phyloP scores from a whole-genome alignment of 2,888 invertebrate genomes.

The Andrena praecox region DNA sequence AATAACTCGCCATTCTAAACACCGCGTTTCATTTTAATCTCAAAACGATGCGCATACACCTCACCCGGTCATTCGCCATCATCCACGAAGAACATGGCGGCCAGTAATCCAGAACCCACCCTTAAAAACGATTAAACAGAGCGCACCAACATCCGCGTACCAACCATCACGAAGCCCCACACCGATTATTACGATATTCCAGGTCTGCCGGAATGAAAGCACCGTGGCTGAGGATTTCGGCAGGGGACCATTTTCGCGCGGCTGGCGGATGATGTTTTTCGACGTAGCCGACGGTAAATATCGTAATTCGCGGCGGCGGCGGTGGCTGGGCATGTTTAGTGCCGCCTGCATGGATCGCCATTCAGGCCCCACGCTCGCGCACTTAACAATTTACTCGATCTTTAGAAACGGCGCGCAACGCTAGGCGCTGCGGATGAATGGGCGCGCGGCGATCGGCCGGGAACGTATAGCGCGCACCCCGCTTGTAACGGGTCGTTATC shows the following conservation, averaged over 20 bases:
- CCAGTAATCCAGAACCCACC: background rate
- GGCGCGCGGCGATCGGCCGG: slow-evolving; percentile 28
- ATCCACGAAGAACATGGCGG: background rate
- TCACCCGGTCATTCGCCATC: too few relatives aligned
- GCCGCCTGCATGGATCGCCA: slow-evolving; percentile 16
- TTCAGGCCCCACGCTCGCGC: slow-evolving; percentile 42
- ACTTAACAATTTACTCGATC: slow-evolving; percentile 57
- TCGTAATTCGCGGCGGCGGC: slow-evolving; percentile 50
- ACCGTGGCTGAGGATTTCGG: slow-evolving; percentile 22
- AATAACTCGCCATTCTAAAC: too few relatives aligned
- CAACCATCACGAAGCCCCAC: background rate
- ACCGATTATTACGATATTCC: slow-evolving; percentile 36
- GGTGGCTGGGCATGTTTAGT: slow-evolving; percentile 7
- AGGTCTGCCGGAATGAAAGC: background rate
- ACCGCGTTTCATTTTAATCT: too few relatives aligned
- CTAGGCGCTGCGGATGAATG: slow-evolving; percentile 35
- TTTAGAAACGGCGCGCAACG: slow-evolving; percentile 44
- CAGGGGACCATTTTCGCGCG: slow-evolving; percentile 30
- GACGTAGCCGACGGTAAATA: slow-evolving; percentile 12
- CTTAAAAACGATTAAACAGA: too few relatives aligned
- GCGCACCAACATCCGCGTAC: too few relatives aligned
- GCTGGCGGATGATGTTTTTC: background rate
- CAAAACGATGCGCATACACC: too few relatives aligned
- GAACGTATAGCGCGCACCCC: slow-evolving; percentile 17
- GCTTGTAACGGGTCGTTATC: slow-evolving; percentile 42